Evolutionary conservation across 2,888 invertebrate species (phyloP).

Genomic region (Dicroscelio sp.): DNA sequence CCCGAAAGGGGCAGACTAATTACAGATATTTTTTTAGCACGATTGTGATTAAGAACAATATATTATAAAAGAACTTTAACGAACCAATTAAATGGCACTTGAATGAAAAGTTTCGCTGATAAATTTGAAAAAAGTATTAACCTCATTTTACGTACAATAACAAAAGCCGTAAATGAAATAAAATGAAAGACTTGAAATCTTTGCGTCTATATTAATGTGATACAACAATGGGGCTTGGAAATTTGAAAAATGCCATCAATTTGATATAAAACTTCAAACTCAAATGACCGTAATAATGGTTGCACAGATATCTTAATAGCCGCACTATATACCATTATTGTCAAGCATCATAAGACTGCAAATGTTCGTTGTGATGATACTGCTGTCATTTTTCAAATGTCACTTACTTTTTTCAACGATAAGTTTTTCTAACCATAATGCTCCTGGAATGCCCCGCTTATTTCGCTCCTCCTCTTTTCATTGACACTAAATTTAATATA

Average conservation of each 20-base stretch:
- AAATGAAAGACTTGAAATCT: neutral
- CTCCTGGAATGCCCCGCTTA: too few relatives aligned
- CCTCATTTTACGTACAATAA: neutral
- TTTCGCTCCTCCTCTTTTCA: too few relatives aligned
- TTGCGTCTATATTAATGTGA: neutral
- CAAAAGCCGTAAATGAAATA: neutral
- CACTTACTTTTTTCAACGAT: too few relatives aligned
- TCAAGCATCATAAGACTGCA: neutral
- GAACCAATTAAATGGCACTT: neutral
- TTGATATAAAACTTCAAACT: neutral
- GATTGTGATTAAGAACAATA: neutral
- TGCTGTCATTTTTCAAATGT: neutral
- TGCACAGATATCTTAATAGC: constrained; percentile 8
- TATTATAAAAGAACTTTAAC: neutral
- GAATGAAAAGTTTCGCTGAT: neutral
- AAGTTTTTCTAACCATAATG: too few relatives aligned
- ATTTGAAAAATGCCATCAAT: neutral
- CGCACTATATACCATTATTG: constrained; percentile 5
- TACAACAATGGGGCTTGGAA: neutral
- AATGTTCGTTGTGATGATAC: neutral
- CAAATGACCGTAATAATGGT: neutral
- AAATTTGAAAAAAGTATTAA: neutral
- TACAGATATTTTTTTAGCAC: neutral
- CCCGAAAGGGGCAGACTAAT: neutral
- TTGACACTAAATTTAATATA: too few relatives aligned